A percentile compares a stretch with the other conserved stretches of the same genome.
Conservation (phyloP, 2,888 invertebrate genomes). For the Ganaspis brasiliensis region DNA sequence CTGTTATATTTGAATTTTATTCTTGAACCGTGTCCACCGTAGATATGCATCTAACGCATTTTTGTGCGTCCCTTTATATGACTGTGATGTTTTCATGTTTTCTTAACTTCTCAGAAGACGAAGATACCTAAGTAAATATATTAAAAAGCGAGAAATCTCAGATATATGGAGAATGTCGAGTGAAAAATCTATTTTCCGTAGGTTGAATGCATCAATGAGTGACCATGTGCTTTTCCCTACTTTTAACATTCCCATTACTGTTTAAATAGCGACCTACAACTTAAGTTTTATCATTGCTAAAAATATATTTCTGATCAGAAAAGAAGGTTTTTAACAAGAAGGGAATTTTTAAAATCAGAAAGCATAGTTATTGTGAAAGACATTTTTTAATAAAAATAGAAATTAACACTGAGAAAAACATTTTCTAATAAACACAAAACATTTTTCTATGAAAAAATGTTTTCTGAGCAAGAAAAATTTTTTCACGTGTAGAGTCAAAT, state of each 20-base stretch:
- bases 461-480: too few species aligned
- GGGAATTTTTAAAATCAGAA: too few species aligned
- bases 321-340: too few species aligned
- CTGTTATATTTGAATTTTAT: constrained; percentile 7
- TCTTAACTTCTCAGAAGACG: constrained; percentile 37
- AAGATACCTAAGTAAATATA: constrained; percentile 33
- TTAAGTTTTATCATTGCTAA: too few species aligned
- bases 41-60: constrained; percentile 42
- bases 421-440: too few species aligned
- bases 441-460: too few species aligned
- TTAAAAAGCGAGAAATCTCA: constrained; percentile 18
- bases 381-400: too few species aligned
- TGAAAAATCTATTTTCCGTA: constrained; percentile 31
- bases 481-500: too few species aligned
- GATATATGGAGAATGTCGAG: constrained; percentile 9
- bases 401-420: too few species aligned
- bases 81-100: constrained; percentile 53
- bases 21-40: constrained; percentile 26
- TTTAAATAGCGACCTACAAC: too few species aligned
- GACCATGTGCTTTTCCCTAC: background rate
- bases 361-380: too few species aligned
- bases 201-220: constrained; percentile 39
- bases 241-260: background rate
- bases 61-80: constrained; percentile 43
- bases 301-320: background rate